phyloP scores from a whole-genome alignment of 2,797 vertebrate species.

The Selene dorsalis region DNA sequence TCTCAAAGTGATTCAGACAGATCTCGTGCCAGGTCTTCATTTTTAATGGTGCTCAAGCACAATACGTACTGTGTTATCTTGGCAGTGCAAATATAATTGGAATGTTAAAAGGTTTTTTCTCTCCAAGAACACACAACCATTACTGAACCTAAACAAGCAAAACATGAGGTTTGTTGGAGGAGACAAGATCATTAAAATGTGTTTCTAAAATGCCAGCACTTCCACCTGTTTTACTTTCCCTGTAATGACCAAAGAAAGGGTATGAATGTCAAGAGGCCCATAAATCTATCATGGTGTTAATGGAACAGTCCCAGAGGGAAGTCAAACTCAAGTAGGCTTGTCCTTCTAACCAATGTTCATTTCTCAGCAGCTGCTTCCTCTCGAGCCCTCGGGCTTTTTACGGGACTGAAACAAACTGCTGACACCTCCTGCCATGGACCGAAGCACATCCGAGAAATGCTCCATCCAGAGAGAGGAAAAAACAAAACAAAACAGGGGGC shows the following conservation, averaged over 20 bases:
- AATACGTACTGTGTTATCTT: constrained; percentile 57
- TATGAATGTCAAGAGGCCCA: constrained; percentile 64
- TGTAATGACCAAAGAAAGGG: constrained; percentile 62
- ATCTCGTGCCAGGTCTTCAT: constrained; percentile 58
- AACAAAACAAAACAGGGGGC: constrained; percentile 1
- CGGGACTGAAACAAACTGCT: constrained; percentile 66
- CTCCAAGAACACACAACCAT: constrained; percentile 51
- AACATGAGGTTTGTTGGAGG: constrained; percentile 40
- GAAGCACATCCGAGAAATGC: constrained; percentile 42
- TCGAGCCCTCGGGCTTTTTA: constrained; percentile 63
- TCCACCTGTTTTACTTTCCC: constrained; percentile 70
- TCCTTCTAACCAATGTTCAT: constrained; percentile 61
- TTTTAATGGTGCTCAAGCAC: constrained; percentile 59
- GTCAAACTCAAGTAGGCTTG: constrained; percentile 61
- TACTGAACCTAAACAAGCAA: constrained; percentile 55
- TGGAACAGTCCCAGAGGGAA: constrained; percentile 73
- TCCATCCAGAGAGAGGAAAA: constrained; percentile 4
- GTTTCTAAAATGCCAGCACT: constrained; percentile 13
- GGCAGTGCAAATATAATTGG: constrained; percentile 48
- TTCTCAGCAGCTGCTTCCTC: constrained; percentile 79
- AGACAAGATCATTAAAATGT: constrained; percentile 50
- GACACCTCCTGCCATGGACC: constrained; percentile 59
- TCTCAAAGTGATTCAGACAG: constrained; percentile 39
- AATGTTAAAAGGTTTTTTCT: constrained; percentile 47
- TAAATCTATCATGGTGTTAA: constrained; percentile 79